Evolutionary conservation across 1,140 invertebrate species (phyloP).

Genomic region (Eupristina koningsbergeri): DNA sequence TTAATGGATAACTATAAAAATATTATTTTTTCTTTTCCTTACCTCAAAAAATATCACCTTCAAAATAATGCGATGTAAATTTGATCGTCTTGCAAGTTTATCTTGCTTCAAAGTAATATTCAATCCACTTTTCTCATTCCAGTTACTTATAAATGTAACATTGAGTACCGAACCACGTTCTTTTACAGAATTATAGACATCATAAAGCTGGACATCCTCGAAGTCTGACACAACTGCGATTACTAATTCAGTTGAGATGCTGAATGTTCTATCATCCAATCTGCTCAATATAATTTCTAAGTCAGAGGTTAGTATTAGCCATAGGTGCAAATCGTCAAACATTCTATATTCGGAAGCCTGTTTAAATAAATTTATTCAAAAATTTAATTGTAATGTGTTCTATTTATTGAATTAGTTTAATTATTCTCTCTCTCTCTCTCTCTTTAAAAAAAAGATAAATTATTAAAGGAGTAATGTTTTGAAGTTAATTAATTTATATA

Average conservation of each 20-base stretch:
- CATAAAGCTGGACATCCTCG: constrained; percentile 8
- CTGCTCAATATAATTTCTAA: neutral
- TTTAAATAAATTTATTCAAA: neutral
- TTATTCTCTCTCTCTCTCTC: too few relatives aligned
- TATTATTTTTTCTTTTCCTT: too few relatives aligned
- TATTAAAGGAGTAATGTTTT: too few relatives aligned
- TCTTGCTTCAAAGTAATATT: neutral
- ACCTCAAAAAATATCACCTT: constrained; percentile 16
- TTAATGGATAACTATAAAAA: too few relatives aligned
- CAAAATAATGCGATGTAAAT: constrained; percentile 18
- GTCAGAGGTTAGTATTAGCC: constrained; percentile 30
- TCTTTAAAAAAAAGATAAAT: too few relatives aligned
- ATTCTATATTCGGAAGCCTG: constrained; percentile 37
- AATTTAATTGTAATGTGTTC: too few relatives aligned
- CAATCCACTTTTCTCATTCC: constrained; percentile 6
- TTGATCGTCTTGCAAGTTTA: constrained; percentile 27
- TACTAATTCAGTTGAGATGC: constrained; percentile 28
- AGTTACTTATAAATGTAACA: constrained; percentile 1
- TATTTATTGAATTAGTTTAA: too few relatives aligned
- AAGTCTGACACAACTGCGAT: neutral
- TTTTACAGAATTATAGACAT: constrained; percentile 26
- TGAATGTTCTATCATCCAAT: constrained; percentile 21
- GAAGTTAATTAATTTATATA: too few relatives aligned
- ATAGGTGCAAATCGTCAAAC: constrained; percentile 36
- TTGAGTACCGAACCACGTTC: neutral